phyloP scores from a whole-genome alignment of 2,888 invertebrate genomes.

The Sericinus montela region DNA sequence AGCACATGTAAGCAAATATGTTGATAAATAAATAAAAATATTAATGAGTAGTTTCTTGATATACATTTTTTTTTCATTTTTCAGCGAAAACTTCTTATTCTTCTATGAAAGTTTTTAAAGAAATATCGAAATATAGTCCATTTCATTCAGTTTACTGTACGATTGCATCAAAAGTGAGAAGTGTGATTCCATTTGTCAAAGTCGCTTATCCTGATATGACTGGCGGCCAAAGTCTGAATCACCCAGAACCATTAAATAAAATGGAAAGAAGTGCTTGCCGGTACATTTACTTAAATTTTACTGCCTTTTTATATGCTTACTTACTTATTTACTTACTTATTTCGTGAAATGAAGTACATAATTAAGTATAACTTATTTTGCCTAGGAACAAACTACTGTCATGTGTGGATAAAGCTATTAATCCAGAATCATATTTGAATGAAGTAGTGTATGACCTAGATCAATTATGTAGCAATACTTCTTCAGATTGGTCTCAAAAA shows the following conservation, averaged over 20 bases:
- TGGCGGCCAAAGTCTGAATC: conserved; percentile 74
- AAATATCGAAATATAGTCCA: conserved; percentile 55
- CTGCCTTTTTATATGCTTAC: no score
- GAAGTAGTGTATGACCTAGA: conserved; percentile 87
- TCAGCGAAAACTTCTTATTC: conserved; percentile 62
- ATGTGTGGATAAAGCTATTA: conserved; percentile 83
- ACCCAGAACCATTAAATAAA: conserved; percentile 81
- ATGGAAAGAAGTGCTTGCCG: conserved; percentile 71
- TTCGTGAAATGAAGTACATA: no score
- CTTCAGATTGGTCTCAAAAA: conserved; percentile 46
- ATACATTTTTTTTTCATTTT: conserved; percentile 26
- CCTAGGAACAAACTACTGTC: conserved; percentile 79
- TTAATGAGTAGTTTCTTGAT: no score
- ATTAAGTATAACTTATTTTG: no score
- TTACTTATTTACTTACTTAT: no score
- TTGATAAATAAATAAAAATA: no score
- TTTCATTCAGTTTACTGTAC: conserved; percentile 70
- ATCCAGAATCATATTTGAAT: conserved; percentile 78
- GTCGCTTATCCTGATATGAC: conserved; percentile 87
- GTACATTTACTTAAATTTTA: conserved; percentile 35
- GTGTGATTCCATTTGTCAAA: conserved; percentile 85
- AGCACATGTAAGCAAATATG: conserved; percentile 52
- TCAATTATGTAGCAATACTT: conserved; percentile 37
- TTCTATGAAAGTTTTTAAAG: conserved; percentile 68
- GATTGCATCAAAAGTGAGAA: conserved; percentile 78